A percentile compares a stretch with the other conserved stretches of the same genome.
Conservation (phyloP, 2,797 vertebrate genomes). For the Oreochromis mossambicus region DNA sequence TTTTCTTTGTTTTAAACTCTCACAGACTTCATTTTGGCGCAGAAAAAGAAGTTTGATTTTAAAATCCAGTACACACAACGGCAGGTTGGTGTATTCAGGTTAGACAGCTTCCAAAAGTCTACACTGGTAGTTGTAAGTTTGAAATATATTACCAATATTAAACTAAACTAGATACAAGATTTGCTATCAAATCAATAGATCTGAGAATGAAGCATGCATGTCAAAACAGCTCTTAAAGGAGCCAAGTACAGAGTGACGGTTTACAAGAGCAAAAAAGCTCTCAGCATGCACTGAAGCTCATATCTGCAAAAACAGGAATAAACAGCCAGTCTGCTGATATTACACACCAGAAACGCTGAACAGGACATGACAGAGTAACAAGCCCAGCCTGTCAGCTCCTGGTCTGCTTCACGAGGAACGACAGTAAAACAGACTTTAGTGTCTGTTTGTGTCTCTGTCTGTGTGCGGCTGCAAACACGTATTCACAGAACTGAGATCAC, state of each 20-base stretch:
- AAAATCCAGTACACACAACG: neutral
- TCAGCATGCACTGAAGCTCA: neutral
- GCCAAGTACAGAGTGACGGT: neutral
- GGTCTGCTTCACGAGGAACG: neutral
- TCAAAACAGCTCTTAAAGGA: neutral
- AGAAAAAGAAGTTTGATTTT: neutral
- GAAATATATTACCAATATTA: neutral
- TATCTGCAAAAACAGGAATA: neutral
- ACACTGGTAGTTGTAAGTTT: neutral
- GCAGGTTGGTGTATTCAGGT: neutral
- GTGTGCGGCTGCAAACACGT: neutral
- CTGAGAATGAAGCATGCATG: neutral
- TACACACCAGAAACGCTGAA: neutral
- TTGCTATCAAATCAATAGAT: neutral
- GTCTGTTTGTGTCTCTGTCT: neutral
- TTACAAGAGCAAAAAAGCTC: neutral
- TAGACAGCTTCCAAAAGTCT: neutral
- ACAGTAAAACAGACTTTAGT: neutral
- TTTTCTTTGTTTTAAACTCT: neutral
- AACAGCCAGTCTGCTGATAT: neutral
- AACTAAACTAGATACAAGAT: neutral
- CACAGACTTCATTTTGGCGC: neutral
- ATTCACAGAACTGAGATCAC: neutral
- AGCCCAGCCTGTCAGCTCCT: slow-evolving; percentile 11
- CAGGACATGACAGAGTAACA: neutral